These are phyloP conservation scores for Trissolcus brochymenae DNA, from an alignment of 2,888 invertebrate genomes.

Conservation along the genomic window DNA sequence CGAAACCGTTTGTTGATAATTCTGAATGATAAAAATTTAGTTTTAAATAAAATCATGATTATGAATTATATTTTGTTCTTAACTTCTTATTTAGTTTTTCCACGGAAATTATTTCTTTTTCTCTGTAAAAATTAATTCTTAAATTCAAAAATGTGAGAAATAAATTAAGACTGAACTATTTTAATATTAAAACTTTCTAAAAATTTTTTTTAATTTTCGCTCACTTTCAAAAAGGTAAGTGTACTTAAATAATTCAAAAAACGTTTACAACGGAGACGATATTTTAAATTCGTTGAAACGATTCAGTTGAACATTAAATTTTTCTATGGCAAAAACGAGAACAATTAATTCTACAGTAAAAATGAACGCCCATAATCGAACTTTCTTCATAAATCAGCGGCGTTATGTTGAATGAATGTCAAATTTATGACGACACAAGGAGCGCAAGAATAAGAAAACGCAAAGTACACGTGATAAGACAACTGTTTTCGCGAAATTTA, in stretches of 20 bases:
- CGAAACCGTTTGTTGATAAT: no score
- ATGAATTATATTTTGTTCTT: no score
- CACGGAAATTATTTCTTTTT: no score
- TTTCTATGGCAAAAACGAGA: no score
- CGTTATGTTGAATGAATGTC: conserved; percentile 17
- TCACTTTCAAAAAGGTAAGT: not conserved
- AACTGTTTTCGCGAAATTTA: conserved; percentile 5
- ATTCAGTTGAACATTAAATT: no score
- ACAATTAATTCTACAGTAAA: no score
- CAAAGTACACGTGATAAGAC: conserved; percentile 13
- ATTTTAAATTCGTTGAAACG: not conserved
- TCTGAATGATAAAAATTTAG: no score
- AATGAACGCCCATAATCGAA: no score
- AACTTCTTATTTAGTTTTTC: not conserved
- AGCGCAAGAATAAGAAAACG: conserved; percentile 19
- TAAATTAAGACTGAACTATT: not conserved
- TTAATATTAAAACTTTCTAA: not conserved
- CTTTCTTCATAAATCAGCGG: conserved; percentile 10
- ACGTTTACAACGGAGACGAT: not conserved
- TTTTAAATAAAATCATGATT: no score
- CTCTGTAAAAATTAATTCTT: no score
- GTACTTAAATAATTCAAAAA: not conserved
- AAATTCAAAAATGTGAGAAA: not conserved
- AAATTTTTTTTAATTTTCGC: not conserved
- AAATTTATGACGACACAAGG: conserved; percentile 12